These are phyloP conservation scores for Melitaea cinxia DNA, from an alignment of 1,140 invertebrate species.

Conservation along the genomic window DNA sequence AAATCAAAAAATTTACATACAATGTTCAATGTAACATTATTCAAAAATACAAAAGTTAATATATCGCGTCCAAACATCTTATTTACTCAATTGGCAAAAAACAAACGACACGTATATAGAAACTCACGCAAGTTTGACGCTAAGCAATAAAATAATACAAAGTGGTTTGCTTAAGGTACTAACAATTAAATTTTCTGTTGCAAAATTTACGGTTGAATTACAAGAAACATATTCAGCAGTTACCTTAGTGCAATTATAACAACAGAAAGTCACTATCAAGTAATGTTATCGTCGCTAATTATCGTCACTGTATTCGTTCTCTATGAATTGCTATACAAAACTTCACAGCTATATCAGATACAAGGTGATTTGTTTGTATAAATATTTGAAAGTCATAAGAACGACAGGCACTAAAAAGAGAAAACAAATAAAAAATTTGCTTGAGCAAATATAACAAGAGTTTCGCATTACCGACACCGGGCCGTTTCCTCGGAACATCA, in stretches of 20 bases:
- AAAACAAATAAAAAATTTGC: conserved; percentile 59
- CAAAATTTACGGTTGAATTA: conserved; percentile 36
- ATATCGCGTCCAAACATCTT: background rate
- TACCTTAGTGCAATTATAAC: conserved; percentile 30
- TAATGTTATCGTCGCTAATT: conserved; percentile 24
- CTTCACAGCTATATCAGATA: background rate
- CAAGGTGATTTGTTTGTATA: background rate
- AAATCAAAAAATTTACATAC: too few relatives aligned
- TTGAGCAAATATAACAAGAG: conserved; percentile 68
- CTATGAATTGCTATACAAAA: conserved; percentile 3
- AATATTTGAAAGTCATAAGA: conserved; percentile 15
- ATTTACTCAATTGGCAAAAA: conserved; percentile 39
- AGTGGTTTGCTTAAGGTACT: conserved; percentile 22
- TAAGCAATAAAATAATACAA: conserved; percentile 26
- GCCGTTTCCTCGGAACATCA: conserved; percentile 58
- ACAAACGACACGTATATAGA: conserved; percentile 25
- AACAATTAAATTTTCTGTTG: conserved; percentile 35
- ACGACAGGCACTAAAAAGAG: conserved; percentile 43
- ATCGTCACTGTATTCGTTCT: background rate
- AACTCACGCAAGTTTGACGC: conserved; percentile 30
- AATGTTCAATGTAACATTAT: too few relatives aligned
- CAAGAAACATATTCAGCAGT: conserved; percentile 35
- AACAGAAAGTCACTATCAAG: conserved; percentile 26
- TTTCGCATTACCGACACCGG: conserved; percentile 51
- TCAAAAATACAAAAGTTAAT: background rate